Percentiles rank a stretch among this genome's conserved stretches.
These are phyloP conservation scores for Gephyroberyx darwinii DNA, from an alignment of 2,797 vertebrate genomes.

Conservation along the genomic window DNA sequence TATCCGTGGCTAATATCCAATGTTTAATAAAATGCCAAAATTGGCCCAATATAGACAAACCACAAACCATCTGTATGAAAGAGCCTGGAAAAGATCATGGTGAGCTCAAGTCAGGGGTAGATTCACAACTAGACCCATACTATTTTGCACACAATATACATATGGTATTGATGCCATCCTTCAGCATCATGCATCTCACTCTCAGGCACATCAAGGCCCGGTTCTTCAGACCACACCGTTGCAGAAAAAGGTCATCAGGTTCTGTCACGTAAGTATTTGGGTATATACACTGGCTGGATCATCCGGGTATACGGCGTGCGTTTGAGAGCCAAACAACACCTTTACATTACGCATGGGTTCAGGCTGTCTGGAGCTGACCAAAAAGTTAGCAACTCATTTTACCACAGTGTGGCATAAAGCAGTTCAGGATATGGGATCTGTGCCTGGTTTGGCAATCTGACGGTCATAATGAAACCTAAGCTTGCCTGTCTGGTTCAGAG, in stretches of 20 bases:
- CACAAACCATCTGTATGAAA: neutral
- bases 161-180: neutral
- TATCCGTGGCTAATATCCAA: too few relatives aligned
- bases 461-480: slow-evolving; percentile 22
- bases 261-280: neutral
- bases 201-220: neutral
- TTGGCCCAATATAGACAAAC: neutral
- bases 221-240: neutral
- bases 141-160: neutral
- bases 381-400: neutral
- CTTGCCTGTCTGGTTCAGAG: slow-evolving; percentile 30
- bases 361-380: neutral
- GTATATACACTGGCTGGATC: neutral
- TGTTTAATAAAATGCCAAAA: too few relatives aligned
- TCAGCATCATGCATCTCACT: neutral
- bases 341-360: neutral
- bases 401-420: slow-evolving; percentile 13
- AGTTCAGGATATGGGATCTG: slow-evolving; percentile 19
- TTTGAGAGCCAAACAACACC: neutral
- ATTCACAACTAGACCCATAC: neutral
- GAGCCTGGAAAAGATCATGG: neutral
- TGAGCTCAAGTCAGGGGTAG: neutral
- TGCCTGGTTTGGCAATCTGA: slow-evolving; percentile 17
- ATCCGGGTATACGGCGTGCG: neutral
- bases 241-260: neutral